phyloP scores from a whole-genome alignment of 1,140 invertebrate genomes.

The Micrasema longulum region DNA sequence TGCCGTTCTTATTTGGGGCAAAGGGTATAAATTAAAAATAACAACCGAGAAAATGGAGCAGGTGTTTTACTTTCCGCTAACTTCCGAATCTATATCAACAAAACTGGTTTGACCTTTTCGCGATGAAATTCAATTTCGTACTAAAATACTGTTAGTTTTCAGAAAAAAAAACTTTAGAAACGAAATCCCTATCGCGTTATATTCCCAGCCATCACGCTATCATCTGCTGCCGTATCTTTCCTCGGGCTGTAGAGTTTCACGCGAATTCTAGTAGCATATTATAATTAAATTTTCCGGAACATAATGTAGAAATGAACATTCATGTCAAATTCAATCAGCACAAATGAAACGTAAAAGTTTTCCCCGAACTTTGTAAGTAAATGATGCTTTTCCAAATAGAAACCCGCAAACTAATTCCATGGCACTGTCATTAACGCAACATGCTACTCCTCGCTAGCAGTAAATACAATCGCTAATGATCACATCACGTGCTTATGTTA shows the following conservation, averaged over 20 bases:
- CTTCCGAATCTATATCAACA: neutral
- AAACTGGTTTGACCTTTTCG: neutral
- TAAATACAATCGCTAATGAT: constrained; percentile 37
- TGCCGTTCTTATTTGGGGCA: constrained; percentile 5
- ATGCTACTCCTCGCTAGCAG: constrained; percentile 12
- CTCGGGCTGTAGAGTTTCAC: no score
- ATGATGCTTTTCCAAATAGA: constrained; percentile 32
- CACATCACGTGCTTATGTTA: constrained; percentile 16
- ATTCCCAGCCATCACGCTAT: no score
- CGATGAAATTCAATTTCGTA: no score
- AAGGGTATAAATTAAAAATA: constrained; percentile 43
- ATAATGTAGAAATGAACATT: neutral
- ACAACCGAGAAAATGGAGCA: constrained; percentile 32
- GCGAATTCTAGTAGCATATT: no score
- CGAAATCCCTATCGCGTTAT: no score
- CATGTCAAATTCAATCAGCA: constrained; percentile 17
- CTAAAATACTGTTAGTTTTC: no score
- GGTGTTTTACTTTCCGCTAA: constrained; percentile 17
- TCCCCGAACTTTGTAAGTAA: constrained; percentile 20
- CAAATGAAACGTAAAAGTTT: constrained; percentile 28
- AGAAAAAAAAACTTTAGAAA: no score
- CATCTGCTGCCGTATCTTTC: no score
- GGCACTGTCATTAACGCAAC: constrained; percentile 32
- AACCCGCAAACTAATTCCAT: constrained; percentile 30
- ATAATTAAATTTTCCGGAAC: neutral